Percentiles rank a stretch among this genome's conserved stretches.
These are phyloP conservation scores for Salvelinus sp. DNA, from an alignment of 2,113 vertebrate species.

Conservation along the genomic window DNA sequence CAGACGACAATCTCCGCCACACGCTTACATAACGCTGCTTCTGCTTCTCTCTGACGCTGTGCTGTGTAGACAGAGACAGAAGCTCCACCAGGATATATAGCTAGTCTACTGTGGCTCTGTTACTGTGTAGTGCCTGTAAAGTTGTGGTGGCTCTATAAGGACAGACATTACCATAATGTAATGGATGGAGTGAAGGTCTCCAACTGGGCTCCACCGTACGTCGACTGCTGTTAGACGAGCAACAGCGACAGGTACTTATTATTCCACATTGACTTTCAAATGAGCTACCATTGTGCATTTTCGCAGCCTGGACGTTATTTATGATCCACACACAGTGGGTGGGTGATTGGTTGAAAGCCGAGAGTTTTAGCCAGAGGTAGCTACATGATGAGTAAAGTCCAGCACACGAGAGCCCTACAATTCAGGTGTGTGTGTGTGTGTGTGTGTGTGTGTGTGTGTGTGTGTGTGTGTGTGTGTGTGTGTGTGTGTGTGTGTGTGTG, in stretches of 20 bases:
- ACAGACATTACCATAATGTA: constrained; percentile 12
- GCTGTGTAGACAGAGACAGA: not conserved
- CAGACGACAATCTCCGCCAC: constrained; percentile 51
- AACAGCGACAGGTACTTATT: constrained; percentile 54
- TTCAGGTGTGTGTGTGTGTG: not conserved
- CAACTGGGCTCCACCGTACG: constrained; percentile 2
- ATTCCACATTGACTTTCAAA: constrained; percentile 60
- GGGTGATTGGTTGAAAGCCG: constrained; percentile 57
- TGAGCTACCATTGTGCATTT: constrained; percentile 42
- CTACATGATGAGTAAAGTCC: constrained; percentile 17
- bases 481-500: not conserved
- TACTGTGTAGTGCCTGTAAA: not conserved
- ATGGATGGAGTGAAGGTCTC: constrained; percentile 31
- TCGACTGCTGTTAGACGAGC: constrained; percentile 24
- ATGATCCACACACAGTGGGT: constrained; percentile 44
- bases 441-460: not conserved
- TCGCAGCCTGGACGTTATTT: constrained; percentile 56
- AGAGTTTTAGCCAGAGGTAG: constrained; percentile 36
- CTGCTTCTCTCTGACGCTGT: not conserved
- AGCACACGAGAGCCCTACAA: not conserved
- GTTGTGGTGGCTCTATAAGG: no score
- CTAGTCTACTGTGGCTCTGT: no score
- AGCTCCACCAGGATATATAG: not conserved
- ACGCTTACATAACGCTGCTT: constrained; percentile 45
- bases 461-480: not conserved